Evolutionary conservation across 1,140 invertebrate species (phyloP), one percentile per base, ranked within the genome.

Genomic region (Metaphire vulgaris): DNA sequence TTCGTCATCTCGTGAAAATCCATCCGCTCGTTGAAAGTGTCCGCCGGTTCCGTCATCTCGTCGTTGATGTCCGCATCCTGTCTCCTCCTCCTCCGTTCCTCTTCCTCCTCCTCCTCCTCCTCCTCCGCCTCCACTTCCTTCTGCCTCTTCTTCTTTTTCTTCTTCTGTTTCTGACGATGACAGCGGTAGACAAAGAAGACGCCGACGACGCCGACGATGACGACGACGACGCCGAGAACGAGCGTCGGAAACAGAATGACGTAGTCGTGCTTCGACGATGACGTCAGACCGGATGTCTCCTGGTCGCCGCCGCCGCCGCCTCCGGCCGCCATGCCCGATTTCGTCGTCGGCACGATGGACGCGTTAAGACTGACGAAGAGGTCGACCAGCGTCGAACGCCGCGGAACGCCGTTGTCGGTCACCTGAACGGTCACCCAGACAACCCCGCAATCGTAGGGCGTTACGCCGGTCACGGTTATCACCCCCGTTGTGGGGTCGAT

Each of bases 401-500:
- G 26, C 16, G 33, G 72, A 31, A 28, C 28, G 72, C 72, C 72
- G n/a, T 34, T 73, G 33, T 73, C 72, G 32, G 32, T 73, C 32
- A 73, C 72, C 30, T 28, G 32, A 1, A 73, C 41, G 31, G 41
- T 28, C 33, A 73, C 32, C 26, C 41, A 29, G 34, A 41, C 2
- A 26, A 34, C 32, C 16, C 34, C 72, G 30, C 32, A 34, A 34
- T 73, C 34, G 21, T 56, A 56, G 21, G 41, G 41, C 6, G 41
- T 56, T 56, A 21, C 6, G n/a, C 15, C 15, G 26, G 31, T 28
- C n/a, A 78, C 72, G 6, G 69, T 68, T n/a, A 78, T 28, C n/a
- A 34, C 73, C 29, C 77, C 77, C 12, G 67, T 69, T 21, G 29
- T n/a, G 12, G 68, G 64, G 66, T 77, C 34, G 28, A 77, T 76